Percentiles rank a stretch among this genome's conserved stretches.
These are phyloP conservation scores for Capreolus pygargus DNA, from an alignment of 2,113 vertebrate genomes.

Conservation along the genomic window DNA sequence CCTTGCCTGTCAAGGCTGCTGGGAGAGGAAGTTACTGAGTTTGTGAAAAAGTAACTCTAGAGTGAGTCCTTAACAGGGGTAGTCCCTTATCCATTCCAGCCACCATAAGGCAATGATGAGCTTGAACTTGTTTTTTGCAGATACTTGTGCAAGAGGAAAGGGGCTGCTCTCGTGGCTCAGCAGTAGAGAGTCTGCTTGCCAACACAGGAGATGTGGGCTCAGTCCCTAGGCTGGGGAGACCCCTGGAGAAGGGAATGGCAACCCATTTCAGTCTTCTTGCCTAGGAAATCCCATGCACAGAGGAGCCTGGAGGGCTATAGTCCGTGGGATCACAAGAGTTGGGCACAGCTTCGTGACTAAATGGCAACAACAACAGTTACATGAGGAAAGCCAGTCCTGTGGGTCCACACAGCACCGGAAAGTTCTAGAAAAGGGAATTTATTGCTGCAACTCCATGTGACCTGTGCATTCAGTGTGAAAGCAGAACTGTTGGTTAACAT, in stretches of 20 bases:
- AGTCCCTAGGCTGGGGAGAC: not conserved
- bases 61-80: not conserved
- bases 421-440: not conserved
- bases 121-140: not conserved
- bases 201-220: not conserved
- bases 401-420: not conserved
- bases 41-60: not conserved
- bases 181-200: not conserved
- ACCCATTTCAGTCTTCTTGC: not conserved
- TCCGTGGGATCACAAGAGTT: not conserved
- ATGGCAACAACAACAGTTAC: not conserved
- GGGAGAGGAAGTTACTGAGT: not conserved
- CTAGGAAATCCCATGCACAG: not conserved
- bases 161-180: not conserved
- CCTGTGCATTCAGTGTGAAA: not conserved
- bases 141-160: not conserved
- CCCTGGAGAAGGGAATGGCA: not conserved
- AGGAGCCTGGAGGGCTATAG: not conserved
- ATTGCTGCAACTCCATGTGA: not conserved
- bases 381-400: not conserved
- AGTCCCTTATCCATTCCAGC: not conserved
- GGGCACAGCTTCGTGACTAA: not conserved
- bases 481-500: not conserved
- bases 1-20: not conserved
- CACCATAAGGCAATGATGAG: not conserved